Conservation (phyloP, 2,113 vertebrate genomes). For the Urocolius indicus region DNA sequence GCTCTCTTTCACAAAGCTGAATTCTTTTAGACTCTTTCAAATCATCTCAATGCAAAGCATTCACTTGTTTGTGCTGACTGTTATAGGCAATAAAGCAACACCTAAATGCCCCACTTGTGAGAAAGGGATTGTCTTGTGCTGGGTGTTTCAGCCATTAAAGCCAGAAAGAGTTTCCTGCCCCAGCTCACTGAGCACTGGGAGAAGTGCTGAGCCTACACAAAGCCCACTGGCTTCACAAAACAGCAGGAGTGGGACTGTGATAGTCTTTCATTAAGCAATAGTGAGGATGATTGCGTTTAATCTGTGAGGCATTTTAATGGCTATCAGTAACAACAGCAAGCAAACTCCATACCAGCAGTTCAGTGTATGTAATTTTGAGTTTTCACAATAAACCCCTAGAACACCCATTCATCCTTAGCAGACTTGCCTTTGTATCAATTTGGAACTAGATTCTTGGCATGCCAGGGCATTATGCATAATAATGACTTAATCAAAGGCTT, state of each 20-base stretch:
- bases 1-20: neutral
- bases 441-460: conserved; percentile 53
- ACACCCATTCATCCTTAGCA: neutral
- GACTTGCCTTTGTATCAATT: conserved; percentile 34
- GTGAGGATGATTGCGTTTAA: neutral
- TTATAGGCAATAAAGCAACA: neutral
- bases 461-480: conserved; percentile 21
- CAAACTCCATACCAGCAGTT: neutral
- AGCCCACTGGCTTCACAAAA: neutral
- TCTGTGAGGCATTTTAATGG: neutral
- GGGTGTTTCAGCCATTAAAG: neutral
- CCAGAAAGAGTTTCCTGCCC: neutral
- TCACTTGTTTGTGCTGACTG: neutral
- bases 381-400: conserved; percentile 25
- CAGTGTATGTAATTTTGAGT: neutral
- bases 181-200: neutral
- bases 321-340: neutral
- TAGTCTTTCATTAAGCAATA: neutral
- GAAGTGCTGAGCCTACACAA: neutral
- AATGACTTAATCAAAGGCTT: conserved; percentile 57
- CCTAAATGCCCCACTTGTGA: fast-evolving
- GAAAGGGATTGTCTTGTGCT: neutral
- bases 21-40: neutral
- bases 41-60: neutral
- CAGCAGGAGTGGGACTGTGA: neutral